Evolutionary conservation across 2,113 vertebrate species (phyloP).

Genomic region (Neolamprologus tretocephalus): DNA sequence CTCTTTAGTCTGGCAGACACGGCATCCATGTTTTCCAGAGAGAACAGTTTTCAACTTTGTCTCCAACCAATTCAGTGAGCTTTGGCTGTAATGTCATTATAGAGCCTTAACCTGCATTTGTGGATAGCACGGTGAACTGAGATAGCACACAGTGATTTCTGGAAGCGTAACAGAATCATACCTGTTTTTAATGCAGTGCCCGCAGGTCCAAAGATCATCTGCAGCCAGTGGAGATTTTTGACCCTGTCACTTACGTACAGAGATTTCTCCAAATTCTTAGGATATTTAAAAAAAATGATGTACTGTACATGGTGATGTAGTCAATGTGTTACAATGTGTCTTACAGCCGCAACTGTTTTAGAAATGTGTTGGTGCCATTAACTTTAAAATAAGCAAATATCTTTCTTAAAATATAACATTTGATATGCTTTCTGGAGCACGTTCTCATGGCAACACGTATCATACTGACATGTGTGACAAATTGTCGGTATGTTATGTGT

Average conservation of each 20-base stretch:
- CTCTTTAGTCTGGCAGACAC: not conserved
- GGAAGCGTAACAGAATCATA: not conserved
- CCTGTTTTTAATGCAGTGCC: not conserved
- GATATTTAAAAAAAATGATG: accelerated
- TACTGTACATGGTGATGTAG: not conserved
- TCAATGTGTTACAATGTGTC: not conserved
- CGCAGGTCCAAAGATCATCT: not conserved
- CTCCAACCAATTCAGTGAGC: not conserved
- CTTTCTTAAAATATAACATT: not conserved
- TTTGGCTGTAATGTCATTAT: not conserved
- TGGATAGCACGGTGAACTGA: accelerated
- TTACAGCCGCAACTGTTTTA: accelerated
- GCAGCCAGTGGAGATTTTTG: not conserved
- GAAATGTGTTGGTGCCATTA: not conserved
- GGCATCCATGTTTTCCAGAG: not conserved
- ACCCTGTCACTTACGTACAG: not conserved
- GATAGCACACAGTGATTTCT: not conserved
- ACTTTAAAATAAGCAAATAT: not conserved
- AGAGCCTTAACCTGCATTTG: not conserved
- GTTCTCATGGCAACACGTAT: accelerated
- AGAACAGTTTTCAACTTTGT: not conserved
- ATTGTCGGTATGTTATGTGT: not conserved
- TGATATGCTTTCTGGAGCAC: not conserved
- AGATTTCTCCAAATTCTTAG: not conserved
- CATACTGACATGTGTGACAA: not conserved